A percentile compares a stretch with the other conserved stretches of the same genome.
phyloP scores from a whole-genome alignment of 2,888 invertebrate species.

The Venustoraphidia nigricollis region DNA sequence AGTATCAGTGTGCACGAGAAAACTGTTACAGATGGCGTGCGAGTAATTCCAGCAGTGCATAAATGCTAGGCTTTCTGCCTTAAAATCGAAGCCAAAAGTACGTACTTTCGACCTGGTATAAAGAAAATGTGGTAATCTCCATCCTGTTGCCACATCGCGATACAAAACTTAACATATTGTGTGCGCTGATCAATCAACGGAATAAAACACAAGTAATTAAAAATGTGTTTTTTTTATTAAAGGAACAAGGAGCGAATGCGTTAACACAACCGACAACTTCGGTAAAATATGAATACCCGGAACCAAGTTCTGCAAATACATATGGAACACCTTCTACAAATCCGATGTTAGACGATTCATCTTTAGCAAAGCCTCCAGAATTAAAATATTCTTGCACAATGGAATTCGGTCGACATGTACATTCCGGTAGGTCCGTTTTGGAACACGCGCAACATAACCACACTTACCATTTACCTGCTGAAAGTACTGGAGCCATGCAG shows the following conservation, averaged over 20 bases:
- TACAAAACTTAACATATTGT: too few relatives aligned
- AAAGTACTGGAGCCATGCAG: constrained; percentile 44
- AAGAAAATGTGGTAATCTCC: too few relatives aligned
- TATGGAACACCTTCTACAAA: constrained; percentile 17
- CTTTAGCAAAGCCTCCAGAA: constrained; percentile 37
- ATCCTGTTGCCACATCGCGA: too few relatives aligned
- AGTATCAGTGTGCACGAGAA: too few relatives aligned
- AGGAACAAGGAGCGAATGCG: constrained; percentile 20
- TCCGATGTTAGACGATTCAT: constrained; percentile 17
- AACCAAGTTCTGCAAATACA: constrained; percentile 20
- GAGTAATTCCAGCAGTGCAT: too few relatives aligned
- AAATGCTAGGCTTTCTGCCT: too few relatives aligned
- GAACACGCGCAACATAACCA: constrained; percentile 72
- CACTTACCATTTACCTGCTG: constrained; percentile 66
- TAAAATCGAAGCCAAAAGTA: too few relatives aligned
- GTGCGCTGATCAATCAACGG: too few relatives aligned
- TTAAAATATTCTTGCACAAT: constrained; percentile 54
- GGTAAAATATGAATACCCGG: constrained; percentile 42
- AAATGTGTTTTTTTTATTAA: constrained; percentile 3
- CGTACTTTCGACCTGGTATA: too few relatives aligned
- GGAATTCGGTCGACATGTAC: constrained; percentile 42
- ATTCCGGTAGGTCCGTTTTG: constrained; percentile 30
- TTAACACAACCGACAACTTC: constrained; percentile 21
- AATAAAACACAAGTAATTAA: too few relatives aligned
- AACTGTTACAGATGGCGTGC: too few relatives aligned